Evolutionary conservation across 2,797 vertebrate genomes (phyloP), one percentile per base, ranked within the genome.

Genomic region (Cuculus canorus): DNA sequence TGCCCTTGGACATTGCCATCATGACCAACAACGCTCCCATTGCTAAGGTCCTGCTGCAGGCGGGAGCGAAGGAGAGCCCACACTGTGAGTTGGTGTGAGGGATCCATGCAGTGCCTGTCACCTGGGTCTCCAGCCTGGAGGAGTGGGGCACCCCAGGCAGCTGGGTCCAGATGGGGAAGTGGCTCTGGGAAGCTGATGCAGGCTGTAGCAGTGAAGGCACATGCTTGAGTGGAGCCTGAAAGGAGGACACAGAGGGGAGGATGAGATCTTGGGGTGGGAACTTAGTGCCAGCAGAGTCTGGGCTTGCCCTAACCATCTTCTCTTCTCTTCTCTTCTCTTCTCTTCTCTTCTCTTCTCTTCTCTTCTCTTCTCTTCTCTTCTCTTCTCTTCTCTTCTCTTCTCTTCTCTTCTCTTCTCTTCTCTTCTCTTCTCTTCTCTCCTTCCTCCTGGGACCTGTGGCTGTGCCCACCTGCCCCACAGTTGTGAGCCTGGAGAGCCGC

Each of bases 1-100:
- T 99, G 65, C 99, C 99, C 5, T 98, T 99, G 39, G 99, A 99
- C 91, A 98, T 99, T 1, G 98, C 99, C 76, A 98, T 99, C 97
- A 99, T 99, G 98, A 99, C 99, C 96, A 99, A 99, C 98, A 99
- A 99, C 1, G 97, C 98, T 30, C 99, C 99, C 70, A 99, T 99
- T 39, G 99, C 99, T 80, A 98, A 98, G 96, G 98, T 98, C 61
- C 96, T 99, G 70, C 98, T 99, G 85, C 97, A 98, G 69, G 98
- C 99, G 0, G 99, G 99, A 43, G 99, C 99, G 12, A 99, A 99
- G 96, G 99, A 99, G 96, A 99, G 99, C 85, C 99, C 99, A 2
- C 99, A 99, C 97, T 99, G 99, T 99, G 97, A 99, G 99, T 98
- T 85, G 41, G 11, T 27, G 12, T 21, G 17, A 39, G 32, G 21